Conservation (phyloP, 2,888 invertebrate genomes). For the Drepanosiphum platanoidis region DNA sequence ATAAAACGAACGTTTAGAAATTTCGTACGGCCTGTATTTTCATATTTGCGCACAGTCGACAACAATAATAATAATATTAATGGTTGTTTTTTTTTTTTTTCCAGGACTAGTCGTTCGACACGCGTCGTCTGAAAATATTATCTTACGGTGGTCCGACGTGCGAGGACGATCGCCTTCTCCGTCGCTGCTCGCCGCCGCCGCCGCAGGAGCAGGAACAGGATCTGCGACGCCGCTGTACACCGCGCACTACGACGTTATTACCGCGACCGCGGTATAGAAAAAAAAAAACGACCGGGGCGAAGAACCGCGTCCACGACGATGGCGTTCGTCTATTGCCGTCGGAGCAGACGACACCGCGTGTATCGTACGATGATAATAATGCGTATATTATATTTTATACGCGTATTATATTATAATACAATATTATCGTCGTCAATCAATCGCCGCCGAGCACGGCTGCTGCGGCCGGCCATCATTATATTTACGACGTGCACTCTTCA, state of each 20-base stretch:
- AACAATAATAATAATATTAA: too few species aligned
- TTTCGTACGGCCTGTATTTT: too few species aligned
- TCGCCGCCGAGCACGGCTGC: too few species aligned
- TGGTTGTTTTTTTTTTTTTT: background rate
- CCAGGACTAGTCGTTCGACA: constrained; percentile 3
- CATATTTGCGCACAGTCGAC: too few species aligned
- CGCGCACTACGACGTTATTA: background rate
- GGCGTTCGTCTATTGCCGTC: background rate
- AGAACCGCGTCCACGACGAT: background rate
- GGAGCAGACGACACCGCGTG: background rate
- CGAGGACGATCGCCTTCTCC: background rate
- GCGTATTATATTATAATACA: too few species aligned
- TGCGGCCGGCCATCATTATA: too few species aligned
- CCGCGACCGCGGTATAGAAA: background rate
- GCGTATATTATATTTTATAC: too few species aligned
- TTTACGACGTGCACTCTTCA: too few species aligned
- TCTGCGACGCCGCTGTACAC: background rate
- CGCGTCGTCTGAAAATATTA: background rate
- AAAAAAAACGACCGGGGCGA: background rate
- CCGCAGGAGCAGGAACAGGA: background rate
- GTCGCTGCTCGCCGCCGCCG: background rate
- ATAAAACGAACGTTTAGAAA: too few species aligned
- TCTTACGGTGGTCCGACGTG: background rate
- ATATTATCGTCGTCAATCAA: too few species aligned
- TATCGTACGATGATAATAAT: too few species aligned